Percentiles rank a stretch among this genome's conserved stretches.
Conservation (phyloP, 2,797 vertebrate genomes). For the Antrozous pallidus region DNA sequence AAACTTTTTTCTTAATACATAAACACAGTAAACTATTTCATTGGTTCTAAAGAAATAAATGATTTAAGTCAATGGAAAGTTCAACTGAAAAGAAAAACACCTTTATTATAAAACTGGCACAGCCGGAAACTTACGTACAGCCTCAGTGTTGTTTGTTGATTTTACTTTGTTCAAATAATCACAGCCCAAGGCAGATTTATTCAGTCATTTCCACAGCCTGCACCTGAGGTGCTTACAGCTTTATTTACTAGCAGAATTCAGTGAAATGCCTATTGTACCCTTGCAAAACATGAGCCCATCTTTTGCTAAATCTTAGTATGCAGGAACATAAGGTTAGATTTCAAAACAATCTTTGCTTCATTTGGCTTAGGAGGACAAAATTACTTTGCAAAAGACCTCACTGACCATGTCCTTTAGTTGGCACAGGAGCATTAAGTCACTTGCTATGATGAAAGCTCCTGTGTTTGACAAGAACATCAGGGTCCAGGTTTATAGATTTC, state of each 20-base stretch:
- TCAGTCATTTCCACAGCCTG: not conserved
- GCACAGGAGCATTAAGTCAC: not conserved
- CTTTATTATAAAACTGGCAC: constrained; percentile 43
- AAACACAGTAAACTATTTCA: constrained; percentile 22
- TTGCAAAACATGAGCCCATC: not conserved
- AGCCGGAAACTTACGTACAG: constrained; percentile 51
- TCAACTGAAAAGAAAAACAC: constrained; percentile 67
- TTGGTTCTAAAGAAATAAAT: constrained; percentile 62
- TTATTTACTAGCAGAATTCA: not conserved
- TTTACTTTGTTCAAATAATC: constrained; percentile 61
- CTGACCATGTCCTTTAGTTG: not conserved
- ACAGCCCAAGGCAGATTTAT: constrained; percentile 33
- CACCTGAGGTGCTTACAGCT: not conserved
- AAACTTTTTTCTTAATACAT: not conserved
- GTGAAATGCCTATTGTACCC: not conserved
- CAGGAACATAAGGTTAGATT: not conserved
- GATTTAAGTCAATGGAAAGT: constrained; percentile 58
- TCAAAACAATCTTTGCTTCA: constrained; percentile 4
- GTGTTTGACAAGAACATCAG: not conserved
- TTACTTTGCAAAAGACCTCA: constrained; percentile 17
- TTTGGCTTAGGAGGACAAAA: not conserved
- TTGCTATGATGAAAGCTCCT: not conserved
- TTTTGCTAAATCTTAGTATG: constrained; percentile 1
- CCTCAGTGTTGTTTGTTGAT: constrained; percentile 35
- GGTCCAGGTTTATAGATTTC: not conserved